Percentiles rank a stretch among this genome's conserved stretches.
Conservation (phyloP, 2,113 vertebrate genomes). For the Pelobates fuscus region DNA sequence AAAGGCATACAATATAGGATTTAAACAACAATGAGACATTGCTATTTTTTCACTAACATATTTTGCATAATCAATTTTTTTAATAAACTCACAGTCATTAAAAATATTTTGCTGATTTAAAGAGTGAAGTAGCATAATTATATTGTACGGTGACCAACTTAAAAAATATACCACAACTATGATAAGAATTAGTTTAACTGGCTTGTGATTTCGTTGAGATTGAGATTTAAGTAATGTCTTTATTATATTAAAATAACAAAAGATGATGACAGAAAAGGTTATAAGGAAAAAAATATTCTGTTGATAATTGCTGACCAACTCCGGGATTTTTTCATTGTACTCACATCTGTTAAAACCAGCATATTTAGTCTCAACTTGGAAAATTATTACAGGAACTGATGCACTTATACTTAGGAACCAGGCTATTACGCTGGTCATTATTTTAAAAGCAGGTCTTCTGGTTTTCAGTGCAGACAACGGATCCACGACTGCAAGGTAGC, state of each 20-base stretch:
- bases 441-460: conserved; percentile 55
- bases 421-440: conserved; percentile 61
- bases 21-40: conserved; percentile 90
- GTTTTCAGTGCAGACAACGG: conserved; percentile 75
- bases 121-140: conserved; percentile 72
- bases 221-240: conserved; percentile 69
- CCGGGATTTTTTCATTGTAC: conserved; percentile 57
- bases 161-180: conserved; percentile 85
- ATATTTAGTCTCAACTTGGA: not conserved
- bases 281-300: conserved; percentile 80
- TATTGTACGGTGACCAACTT: conserved; percentile 91
- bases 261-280: conserved; percentile 70
- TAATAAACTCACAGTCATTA: conserved; percentile 57
- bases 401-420: conserved; percentile 74
- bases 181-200: conserved; percentile 83
- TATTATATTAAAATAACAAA: conserved; percentile 83
- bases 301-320: conserved; percentile 65
- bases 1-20: conserved; percentile 90
- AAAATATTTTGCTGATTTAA: conserved; percentile 49
- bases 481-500: conserved; percentile 78
- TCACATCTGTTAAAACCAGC: conserved; percentile 51
- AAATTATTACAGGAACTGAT: conserved; percentile 67
- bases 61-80: conserved; percentile 60
- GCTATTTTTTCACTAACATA: conserved; percentile 76
- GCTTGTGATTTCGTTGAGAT: conserved; percentile 74